phyloP scores from a whole-genome alignment of 2,888 invertebrate genomes.

The Conistra vaccinii region DNA sequence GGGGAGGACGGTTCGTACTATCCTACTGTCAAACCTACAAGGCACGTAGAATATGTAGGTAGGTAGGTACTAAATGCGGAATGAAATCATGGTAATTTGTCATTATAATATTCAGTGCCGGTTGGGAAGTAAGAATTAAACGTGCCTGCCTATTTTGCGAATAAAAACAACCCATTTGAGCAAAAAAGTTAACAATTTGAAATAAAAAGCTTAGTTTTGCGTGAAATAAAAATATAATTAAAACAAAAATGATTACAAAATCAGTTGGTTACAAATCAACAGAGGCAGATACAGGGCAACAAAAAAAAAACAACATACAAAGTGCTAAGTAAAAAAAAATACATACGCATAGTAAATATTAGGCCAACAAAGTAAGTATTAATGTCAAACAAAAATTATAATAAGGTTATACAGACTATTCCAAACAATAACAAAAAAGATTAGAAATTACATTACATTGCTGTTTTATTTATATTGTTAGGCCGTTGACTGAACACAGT shows the following conservation, averaged over 20 bases:
- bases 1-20: background rate
- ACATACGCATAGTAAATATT: conserved; percentile 40
- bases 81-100: background rate
- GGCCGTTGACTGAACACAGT: conserved; percentile 68
- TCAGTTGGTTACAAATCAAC: conserved; percentile 48
- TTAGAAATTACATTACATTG: conserved; percentile 47
- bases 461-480: conserved; percentile 62
- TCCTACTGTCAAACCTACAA: background rate
- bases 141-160: conserved; percentile 1
- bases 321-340: conserved; percentile 34
- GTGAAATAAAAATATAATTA: conserved; percentile 64
- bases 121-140: background rate
- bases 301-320: conserved; percentile 32
- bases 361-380: conserved; percentile 30
- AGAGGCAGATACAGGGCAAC: conserved; percentile 40
- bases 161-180: background rate
- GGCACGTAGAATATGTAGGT: background rate
- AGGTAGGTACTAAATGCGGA: background rate
- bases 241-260: conserved; percentile 58
- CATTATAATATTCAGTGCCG: background rate
- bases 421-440: conserved; percentile 56
- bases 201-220: conserved; percentile 64
- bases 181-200: conserved; percentile 17
- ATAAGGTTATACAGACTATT: conserved; percentile 36
- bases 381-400: conserved; percentile 41